Evolutionary conservation across 2,113 vertebrate species (phyloP).

Genomic region (Charadrius vociferus): DNA sequence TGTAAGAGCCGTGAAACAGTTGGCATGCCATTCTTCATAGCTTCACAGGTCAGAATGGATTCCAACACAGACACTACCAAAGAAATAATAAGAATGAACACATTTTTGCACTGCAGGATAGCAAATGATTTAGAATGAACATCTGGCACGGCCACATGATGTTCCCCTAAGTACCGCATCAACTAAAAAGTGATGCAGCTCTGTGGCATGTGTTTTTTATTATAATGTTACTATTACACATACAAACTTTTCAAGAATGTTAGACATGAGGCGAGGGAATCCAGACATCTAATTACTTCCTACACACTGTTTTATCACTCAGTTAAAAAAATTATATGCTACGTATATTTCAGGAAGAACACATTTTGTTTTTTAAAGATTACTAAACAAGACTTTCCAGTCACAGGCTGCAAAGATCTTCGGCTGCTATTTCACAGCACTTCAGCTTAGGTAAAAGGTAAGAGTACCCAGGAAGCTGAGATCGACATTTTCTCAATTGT

Average conservation of each 20-base stretch:
- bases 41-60: slow-evolving; percentile 94
- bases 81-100: neutral
- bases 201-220: slow-evolving; percentile 33
- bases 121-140: slow-evolving; percentile 31
- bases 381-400: neutral
- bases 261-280: neutral
- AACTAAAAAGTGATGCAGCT: slow-evolving; percentile 47
- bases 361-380: neutral
- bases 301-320: neutral
- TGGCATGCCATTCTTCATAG: slow-evolving; percentile 93
- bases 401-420: neutral
- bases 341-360: neutral
- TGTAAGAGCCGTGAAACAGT: slow-evolving; percentile 88
- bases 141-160: slow-evolving; percentile 19
- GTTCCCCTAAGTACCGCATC: neutral
- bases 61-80: slow-evolving; percentile 89
- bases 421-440: neutral
- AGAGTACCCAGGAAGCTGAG: neutral
- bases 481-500: neutral
- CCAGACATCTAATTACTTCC: neutral
- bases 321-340: neutral
- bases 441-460: neutral
- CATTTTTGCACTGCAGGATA: slow-evolving; percentile 65
- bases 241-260: slow-evolving; percentile 56
- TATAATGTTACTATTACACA: neutral